phyloP scores from a whole-genome alignment of 1,140 invertebrate genomes.

The Temnothorax nylanderi region DNA sequence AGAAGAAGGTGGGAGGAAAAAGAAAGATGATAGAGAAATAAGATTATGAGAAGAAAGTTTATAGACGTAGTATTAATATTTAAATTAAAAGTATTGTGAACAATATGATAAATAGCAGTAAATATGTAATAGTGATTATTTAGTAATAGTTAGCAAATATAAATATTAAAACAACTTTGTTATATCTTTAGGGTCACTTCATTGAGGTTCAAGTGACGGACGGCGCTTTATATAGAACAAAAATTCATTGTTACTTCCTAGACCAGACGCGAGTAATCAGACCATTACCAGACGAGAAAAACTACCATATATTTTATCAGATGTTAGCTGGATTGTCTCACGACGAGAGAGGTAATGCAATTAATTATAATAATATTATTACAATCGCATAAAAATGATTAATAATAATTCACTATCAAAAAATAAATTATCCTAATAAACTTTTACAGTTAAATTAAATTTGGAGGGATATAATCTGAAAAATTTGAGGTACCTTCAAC shows the following conservation, averaged over 20 bases:
- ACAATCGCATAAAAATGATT: not conserved
- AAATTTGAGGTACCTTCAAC: conserved; percentile 93
- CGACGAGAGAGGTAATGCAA: conserved; percentile 91
- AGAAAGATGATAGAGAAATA: not conserved
- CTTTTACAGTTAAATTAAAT: conserved; percentile 89
- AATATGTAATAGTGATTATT: not conserved
- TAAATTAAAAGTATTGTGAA: not conserved
- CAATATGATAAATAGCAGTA: not conserved
- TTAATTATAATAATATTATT: not conserved
- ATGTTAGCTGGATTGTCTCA: conserved; percentile 95
- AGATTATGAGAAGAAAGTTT: conserved; percentile 18
- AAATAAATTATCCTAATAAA: not conserved
- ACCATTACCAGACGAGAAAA: conserved; percentile 94
- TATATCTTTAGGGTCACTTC: conserved; percentile 92
- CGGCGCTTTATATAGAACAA: conserved; percentile 96
- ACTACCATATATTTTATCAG: conserved; percentile 99
- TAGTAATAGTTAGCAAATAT: not conserved
- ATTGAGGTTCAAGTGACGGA: conserved; percentile 99
- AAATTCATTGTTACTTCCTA: conserved; percentile 98
- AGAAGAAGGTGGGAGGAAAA: not conserved
- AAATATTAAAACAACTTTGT: not conserved
- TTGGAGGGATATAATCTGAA: conserved; percentile 93
- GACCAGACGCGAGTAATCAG: conserved; percentile 96
- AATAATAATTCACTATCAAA: not conserved
- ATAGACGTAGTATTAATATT: not conserved